Evolutionary conservation across 2,888 invertebrate genomes (phyloP), one percentile per base, ranked within the genome.

Genomic region (Bedellia somnulentella): DNA sequence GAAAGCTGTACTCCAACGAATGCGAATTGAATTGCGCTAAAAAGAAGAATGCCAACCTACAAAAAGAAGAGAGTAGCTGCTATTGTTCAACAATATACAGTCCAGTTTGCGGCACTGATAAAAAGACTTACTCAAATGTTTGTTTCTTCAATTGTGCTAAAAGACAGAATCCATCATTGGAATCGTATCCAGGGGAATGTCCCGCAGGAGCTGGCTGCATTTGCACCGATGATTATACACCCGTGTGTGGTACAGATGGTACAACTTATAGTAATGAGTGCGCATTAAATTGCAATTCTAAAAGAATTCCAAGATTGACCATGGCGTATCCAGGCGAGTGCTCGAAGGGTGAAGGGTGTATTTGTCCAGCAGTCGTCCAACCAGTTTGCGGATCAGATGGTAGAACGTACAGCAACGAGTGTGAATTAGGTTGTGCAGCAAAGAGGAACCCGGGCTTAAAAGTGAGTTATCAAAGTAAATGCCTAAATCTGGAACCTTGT

Each of bases 181-280:
- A 29, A 10, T 8, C 21, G 12, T 32, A 25, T 8, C 9, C 8
- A 21, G 21, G 10, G 10, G 2, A 3, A n/a, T 5, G 11, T 17
- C 16, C 16, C n/a, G 50, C 53, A 0, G 33, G 44, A 3, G 48
- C 55, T 0, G 45, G 54, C 1, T 64, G 64, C 42, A 41, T 42
- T 1, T 67, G 66, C 43, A 43, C 53, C 0, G 35, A 44, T 27
- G 41, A 49, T 38, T 36, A 43, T 30, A 15, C 52, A 1, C 79
- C 80, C 4, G 83, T 88, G 5, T 89, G 89, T 57, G 88, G 87
- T 21, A 80, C 84, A 24, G 84, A 89, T 57, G 85, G 85, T 1
- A 61, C 77, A 30, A 86, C 85, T 1, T 89, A 89, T 62, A 66
- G 61, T 43, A 86, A 82, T 60, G 34, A 42, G 43, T 89, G 89